A percentile compares a stretch with the other conserved stretches of the same genome.
Conservation (phyloP, 2,113 vertebrate species). For the Enhydra lutris region DNA sequence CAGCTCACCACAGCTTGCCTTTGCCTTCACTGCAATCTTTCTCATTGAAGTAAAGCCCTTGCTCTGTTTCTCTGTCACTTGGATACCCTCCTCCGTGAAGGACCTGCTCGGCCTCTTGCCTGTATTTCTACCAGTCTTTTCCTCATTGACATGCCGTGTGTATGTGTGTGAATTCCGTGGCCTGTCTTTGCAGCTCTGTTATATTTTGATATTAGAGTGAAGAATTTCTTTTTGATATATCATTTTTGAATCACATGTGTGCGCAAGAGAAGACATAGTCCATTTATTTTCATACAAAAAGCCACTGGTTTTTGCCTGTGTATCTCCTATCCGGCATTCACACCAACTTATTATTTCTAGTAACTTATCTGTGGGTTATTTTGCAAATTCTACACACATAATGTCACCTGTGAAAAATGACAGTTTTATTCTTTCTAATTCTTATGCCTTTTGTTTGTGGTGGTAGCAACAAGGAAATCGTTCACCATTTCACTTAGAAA, state of each 20-base stretch:
- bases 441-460: neutral
- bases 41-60: neutral
- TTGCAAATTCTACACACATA: neutral
- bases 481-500: neutral
- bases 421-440: neutral
- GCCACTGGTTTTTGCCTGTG: neutral
- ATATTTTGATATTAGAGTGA: neutral
- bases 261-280: neutral
- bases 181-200: neutral
- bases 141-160: neutral
- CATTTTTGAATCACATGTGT: neutral
- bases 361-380: neutral
- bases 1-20: neutral
- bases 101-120: neutral
- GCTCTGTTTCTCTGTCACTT: neutral
- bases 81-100: neutral
- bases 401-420: neutral
- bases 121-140: neutral
- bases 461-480: neutral
- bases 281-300: neutral
- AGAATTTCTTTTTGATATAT: neutral
- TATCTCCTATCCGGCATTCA: neutral
- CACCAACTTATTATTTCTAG: neutral
- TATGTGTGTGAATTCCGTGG: neutral
- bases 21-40: neutral